These are phyloP conservation scores for Athrips mouffetella DNA, from an alignment of 2,888 invertebrate genomes.

Conservation along the genomic window DNA sequence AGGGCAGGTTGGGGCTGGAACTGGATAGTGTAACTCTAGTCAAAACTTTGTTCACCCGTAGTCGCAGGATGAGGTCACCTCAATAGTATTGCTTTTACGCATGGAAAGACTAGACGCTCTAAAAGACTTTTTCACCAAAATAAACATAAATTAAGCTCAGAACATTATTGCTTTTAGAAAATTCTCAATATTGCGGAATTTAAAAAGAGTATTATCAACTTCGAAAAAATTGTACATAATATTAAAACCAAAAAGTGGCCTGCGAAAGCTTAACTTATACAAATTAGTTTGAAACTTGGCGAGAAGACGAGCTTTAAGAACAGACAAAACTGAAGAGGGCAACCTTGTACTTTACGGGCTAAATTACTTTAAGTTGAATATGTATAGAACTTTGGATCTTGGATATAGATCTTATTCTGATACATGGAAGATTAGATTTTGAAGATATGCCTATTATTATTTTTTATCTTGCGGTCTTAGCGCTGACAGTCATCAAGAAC, in stretches of 20 bases:
- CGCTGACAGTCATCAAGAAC: too few relatives aligned
- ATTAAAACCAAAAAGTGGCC: conserved; percentile 11
- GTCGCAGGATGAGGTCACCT: neutral
- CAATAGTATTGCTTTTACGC: too few relatives aligned
- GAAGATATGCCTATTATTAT: too few relatives aligned
- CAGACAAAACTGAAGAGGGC: conserved; percentile 15
- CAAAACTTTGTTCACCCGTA: neutral
- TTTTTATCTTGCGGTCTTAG: too few relatives aligned
- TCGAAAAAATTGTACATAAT: conserved; percentile 16
- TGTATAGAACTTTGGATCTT: neutral
- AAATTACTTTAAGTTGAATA: conserved; percentile 5
- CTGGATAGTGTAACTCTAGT: too few relatives aligned
- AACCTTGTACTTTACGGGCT: neutral
- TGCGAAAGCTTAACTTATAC: conserved; percentile 25
- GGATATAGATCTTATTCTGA: neutral
- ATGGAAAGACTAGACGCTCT: too few relatives aligned
- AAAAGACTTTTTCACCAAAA: neutral
- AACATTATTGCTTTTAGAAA: conserved; percentile 14
- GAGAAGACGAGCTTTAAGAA: conserved; percentile 19
- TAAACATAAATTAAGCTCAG: neutral
- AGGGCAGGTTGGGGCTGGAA: too few relatives aligned
- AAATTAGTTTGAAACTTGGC: conserved; percentile 26
- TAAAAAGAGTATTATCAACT: conserved; percentile 18
- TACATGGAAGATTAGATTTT: too few relatives aligned
- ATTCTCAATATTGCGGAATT: conserved; percentile 21